phyloP scores from a whole-genome alignment of 2,113 vertebrate genomes.

The Mystacornis crossleyi region DNA sequence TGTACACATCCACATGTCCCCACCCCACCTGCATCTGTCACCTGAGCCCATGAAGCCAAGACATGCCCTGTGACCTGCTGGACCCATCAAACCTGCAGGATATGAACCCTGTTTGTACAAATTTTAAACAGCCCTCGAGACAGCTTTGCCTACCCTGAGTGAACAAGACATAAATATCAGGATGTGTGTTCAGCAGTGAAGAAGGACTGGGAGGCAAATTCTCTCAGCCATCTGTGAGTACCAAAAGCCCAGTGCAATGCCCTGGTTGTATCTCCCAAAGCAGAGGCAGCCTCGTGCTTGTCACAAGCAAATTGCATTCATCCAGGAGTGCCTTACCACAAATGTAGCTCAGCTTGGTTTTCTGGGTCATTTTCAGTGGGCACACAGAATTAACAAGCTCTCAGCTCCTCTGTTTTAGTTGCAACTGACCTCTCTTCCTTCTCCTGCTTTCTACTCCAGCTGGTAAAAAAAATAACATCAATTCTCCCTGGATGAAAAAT shows the following conservation, averaged over 20 bases:
- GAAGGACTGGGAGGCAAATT: background rate
- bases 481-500: background rate
- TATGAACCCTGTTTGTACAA: background rate
- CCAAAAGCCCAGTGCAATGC: background rate
- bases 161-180: background rate
- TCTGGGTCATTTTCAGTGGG: background rate
- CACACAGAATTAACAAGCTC: background rate
- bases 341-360: background rate
- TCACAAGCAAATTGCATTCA: background rate
- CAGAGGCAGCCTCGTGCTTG: background rate
- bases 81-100: background rate
- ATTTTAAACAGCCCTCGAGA: accelerated
- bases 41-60: background rate
- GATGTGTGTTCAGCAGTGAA: background rate
- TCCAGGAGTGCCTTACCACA: background rate
- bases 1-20: background rate
- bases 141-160: background rate
- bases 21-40: background rate
- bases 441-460: background rate
- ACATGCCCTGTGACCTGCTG: background rate
- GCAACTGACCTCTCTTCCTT: background rate
- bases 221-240: background rate
- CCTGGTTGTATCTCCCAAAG: background rate
- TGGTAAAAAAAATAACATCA: background rate
- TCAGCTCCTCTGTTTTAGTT: background rate